Evolutionary conservation across 2,113 vertebrate genomes (phyloP).

Genomic region (Microcebus jonahi): DNA sequence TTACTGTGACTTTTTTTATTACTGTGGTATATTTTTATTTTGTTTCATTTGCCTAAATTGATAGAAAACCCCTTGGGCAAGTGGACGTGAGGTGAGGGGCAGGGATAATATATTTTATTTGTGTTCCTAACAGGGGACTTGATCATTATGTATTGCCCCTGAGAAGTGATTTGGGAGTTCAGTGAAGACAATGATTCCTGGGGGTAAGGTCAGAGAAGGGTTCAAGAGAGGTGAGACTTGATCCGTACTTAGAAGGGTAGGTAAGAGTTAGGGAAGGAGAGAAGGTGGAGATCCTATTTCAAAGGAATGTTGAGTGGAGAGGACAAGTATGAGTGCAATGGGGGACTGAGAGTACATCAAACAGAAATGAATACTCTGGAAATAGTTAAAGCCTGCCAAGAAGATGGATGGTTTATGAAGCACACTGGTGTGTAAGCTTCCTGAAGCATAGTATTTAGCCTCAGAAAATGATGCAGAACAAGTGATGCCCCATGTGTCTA

Average conservation of each 20-base stretch:
- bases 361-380: not conserved
- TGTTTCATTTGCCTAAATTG: constrained; percentile 12
- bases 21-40: not conserved
- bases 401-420: not conserved
- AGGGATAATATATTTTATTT: not conserved
- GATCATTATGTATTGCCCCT: not conserved
- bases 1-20: not conserved
- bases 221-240: constrained; percentile 28
- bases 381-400: not conserved
- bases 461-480: not conserved
- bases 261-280: constrained; percentile 29
- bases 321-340: not conserved
- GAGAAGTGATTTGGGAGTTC: constrained; percentile 33
- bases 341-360: not conserved
- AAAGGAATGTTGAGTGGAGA: constrained; percentile 33
- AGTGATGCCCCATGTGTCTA: not conserved
- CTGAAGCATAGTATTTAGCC: not conserved
- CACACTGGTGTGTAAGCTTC: not conserved
- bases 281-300: not conserved
- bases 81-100: not conserved
- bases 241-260: constrained; percentile 32
- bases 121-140: not conserved
- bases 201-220: not conserved
- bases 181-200: not conserved
- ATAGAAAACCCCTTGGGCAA: not conserved